phyloP scores from a whole-genome alignment of 2,113 vertebrate species.

The Datnioides undecimradiatus region DNA sequence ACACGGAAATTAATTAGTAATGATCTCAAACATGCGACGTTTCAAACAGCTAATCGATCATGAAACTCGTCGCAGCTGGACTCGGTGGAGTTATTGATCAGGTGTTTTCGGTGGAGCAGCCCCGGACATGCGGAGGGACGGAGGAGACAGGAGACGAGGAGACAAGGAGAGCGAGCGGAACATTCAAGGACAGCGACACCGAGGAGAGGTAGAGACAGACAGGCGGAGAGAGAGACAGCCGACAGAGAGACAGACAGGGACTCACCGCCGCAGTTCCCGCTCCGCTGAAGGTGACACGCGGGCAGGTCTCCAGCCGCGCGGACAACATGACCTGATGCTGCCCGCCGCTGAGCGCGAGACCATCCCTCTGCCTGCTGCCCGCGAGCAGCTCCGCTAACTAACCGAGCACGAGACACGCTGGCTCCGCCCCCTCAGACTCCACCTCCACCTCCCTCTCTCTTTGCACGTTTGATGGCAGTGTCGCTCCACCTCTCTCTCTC shows the following conservation, averaged over 20 bases:
- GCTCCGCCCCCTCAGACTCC: constrained; percentile 54
- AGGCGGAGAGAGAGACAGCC: background rate
- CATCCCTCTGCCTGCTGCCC: constrained; percentile 59
- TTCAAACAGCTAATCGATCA: too few relatives aligned
- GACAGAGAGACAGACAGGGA: background rate
- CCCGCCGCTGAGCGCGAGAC: constrained; percentile 61
- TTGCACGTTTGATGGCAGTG: too few relatives aligned
- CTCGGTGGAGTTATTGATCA: too few relatives aligned
- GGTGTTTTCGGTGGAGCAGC: too few relatives aligned
- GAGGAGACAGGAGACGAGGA: too few relatives aligned
- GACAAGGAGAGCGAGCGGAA: too few relatives aligned
- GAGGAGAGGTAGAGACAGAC: background rate
- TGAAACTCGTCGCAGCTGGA: too few relatives aligned
- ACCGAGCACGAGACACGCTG: constrained; percentile 14
- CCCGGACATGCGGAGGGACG: too few relatives aligned
- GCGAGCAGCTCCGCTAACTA: constrained; percentile 41
- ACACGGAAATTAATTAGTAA: too few relatives aligned
- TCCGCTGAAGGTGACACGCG: constrained; percentile 71
- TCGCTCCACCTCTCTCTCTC: background rate
- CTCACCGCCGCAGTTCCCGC: constrained; percentile 60
- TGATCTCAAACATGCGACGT: too few relatives aligned
- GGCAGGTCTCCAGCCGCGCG: constrained; percentile 63
- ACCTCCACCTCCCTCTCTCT: too few relatives aligned
- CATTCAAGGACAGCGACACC: background rate
- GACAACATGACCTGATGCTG: constrained; percentile 73